These are phyloP conservation scores for Micromussa lordhowensis DNA, from an alignment of 92 coral and sea anemone genomes.

Conservation along the genomic window DNA sequence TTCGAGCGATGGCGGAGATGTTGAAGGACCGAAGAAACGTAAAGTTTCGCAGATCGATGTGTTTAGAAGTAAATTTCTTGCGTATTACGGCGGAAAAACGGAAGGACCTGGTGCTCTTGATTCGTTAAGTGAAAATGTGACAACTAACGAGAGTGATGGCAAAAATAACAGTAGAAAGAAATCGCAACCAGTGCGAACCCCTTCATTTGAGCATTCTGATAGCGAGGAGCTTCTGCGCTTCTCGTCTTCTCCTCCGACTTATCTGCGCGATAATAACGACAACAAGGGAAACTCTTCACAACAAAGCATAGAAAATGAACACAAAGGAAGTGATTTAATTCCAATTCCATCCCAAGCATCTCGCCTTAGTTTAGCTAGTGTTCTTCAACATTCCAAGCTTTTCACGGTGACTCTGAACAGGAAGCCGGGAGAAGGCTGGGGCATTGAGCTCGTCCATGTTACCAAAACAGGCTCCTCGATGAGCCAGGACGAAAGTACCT, in stretches of 20 bases:
- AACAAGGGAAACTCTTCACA: neutral
- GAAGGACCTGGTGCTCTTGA: slow-evolving; percentile 7
- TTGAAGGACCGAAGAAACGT: slow-evolving; percentile 33
- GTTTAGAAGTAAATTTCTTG: slow-evolving; percentile 65
- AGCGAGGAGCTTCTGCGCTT: slow-evolving; percentile 38
- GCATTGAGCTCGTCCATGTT: slow-evolving; percentile 85
- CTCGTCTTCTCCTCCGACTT: slow-evolving; percentile 32
- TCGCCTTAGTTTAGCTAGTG: slow-evolving; percentile 43
- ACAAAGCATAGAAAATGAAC: neutral
- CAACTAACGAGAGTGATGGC: neutral
- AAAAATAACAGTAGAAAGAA: neutral
- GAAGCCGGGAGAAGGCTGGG: slow-evolving; percentile 73
- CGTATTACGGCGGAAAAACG: slow-evolving; percentile 36
- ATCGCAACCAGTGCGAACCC: slow-evolving; percentile 6
- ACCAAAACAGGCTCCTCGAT: slow-evolving; percentile 70
- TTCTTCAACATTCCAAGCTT: slow-evolving; percentile 64
- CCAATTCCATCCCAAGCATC: neutral
- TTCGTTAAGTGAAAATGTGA: neutral
- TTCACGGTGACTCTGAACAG: slow-evolving; percentile 54
- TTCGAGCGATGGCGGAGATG: slow-evolving; percentile 7
- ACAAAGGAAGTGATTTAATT: neutral
- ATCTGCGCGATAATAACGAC: neutral
- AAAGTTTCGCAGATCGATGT: slow-evolving; percentile 73
- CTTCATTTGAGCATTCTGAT: slow-evolving; percentile 27
- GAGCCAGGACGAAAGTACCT: slow-evolving; percentile 15